Percentiles rank a stretch among this genome's conserved stretches.
phyloP scores from a whole-genome alignment of 1,140 invertebrate species.

The Musca domestica region DNA sequence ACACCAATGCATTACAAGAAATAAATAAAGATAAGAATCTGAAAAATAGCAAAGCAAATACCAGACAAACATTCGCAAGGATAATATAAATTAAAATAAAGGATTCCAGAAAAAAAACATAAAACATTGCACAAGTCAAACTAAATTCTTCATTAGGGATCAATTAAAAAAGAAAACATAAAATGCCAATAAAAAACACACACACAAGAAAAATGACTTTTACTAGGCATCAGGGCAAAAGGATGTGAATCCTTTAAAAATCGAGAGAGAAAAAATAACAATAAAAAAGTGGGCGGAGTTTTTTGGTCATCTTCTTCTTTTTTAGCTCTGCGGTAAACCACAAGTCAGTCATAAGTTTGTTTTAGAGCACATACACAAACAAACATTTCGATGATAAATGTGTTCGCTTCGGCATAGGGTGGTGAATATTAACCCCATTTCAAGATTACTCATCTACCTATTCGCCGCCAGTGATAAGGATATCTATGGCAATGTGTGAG shows the following conservation, averaged over 20 bases:
- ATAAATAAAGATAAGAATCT: no score
- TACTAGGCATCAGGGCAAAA: no score
- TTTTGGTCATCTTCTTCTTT: conserved; percentile 18
- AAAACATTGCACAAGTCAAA: no score
- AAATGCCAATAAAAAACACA: neutral
- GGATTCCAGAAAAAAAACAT: no score
- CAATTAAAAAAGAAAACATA: conserved; percentile 10
- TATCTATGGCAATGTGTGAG: no score
- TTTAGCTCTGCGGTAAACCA: conserved; percentile 26
- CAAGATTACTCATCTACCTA: neutral
- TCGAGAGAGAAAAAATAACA: neutral
- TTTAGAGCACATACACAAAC: conserved; percentile 5
- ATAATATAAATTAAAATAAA: no score
- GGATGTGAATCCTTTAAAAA: no score
- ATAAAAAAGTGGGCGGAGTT: conserved; percentile 25
- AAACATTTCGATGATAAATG: neutral
- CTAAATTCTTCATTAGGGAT: conserved; percentile 16
- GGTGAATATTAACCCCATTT: neutral
- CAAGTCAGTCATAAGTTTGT: conserved; percentile 26
- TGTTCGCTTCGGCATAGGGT: neutral
- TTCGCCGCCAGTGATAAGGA: no score
- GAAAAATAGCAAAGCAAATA: no score
- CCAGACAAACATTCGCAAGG: no score
- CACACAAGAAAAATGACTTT: neutral
- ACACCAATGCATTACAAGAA: no score